A percentile compares a stretch with the other conserved stretches of the same genome.
Conservation (phyloP, 2,888 invertebrate species). For the Drosophila stalkeri region DNA sequence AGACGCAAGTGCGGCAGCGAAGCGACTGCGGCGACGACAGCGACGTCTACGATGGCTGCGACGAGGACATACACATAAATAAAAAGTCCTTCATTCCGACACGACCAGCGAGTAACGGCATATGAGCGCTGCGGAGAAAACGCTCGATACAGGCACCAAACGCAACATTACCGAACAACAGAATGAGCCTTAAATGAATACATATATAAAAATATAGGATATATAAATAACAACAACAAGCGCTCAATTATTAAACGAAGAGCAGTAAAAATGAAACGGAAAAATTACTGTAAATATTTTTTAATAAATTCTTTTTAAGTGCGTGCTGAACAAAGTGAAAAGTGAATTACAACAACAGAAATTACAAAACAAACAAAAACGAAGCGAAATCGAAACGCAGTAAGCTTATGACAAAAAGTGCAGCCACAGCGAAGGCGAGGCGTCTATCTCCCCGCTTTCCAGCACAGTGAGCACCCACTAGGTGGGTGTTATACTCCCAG, state of each 20-base stretch:
- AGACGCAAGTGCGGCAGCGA: conserved; percentile 39
- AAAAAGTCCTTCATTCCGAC: conserved; percentile 85
- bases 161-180: conserved; percentile 63
- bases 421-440: conserved; percentile 52
- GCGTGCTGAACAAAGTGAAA: conserved; percentile 41
- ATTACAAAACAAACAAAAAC: conserved; percentile 17
- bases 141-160: conserved; percentile 55
- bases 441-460: conserved; percentile 51
- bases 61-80: conserved; percentile 84
- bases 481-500: conserved; percentile 32
- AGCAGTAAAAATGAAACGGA: neutral
- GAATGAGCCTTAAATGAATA: conserved; percentile 12
- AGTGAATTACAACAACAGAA: conserved; percentile 11
- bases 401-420: conserved; percentile 63
- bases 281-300: conserved; percentile 41
- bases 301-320: conserved; percentile 65
- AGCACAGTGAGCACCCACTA: conserved; percentile 15
- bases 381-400: conserved; percentile 22
- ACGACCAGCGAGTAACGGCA: conserved; percentile 84
- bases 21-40: conserved; percentile 69
- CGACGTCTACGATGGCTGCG: conserved; percentile 50
- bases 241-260: conserved; percentile 25
- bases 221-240: conserved; percentile 19
- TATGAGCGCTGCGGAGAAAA: conserved; percentile 72
- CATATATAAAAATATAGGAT: conserved; percentile 20